Percentiles rank a stretch among this genome's conserved stretches.
These are phyloP conservation scores for Acleris laterana DNA, from an alignment of 2,888 invertebrate genomes.

Conservation along the genomic window DNA sequence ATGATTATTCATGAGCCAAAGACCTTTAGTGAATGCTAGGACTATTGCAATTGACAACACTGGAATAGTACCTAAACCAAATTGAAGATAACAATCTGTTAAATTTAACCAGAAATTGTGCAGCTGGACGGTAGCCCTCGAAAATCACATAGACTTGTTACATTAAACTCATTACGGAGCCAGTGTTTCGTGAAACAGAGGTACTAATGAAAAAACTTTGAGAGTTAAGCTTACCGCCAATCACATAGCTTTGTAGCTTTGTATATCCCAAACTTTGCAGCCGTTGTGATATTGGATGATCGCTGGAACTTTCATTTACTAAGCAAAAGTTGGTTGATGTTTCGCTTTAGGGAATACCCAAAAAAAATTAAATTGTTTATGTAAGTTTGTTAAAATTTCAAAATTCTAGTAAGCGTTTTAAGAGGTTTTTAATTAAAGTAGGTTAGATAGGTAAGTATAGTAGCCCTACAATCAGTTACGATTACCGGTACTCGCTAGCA, in stretches of 20 bases:
- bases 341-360: constrained; percentile 23
- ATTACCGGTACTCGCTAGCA: too few relatives aligned
- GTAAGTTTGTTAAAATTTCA: neutral
- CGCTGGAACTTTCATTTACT: constrained; percentile 29
- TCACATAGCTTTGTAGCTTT: constrained; percentile 44
- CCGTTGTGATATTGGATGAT: constrained; percentile 37
- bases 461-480: too few relatives aligned
- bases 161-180: constrained; percentile 30
- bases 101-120: constrained; percentile 18
- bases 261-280: constrained; percentile 28
- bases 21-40: too few relatives aligned
- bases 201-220: constrained; percentile 60
- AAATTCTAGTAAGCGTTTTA: neutral
- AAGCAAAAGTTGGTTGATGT: constrained; percentile 22
- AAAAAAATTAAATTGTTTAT: constrained; percentile 21
- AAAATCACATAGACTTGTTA: constrained; percentile 22
- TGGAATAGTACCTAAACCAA: too few relatives aligned
- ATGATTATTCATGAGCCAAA: too few relatives aligned
- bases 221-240: constrained; percentile 46
- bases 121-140: constrained; percentile 3
- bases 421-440: too few relatives aligned
- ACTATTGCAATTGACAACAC: too few relatives aligned
- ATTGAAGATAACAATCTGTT: neutral
- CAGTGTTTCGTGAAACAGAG: constrained; percentile 41
- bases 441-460: too few relatives aligned